Base-by-base conservation (phyloP, 2,113 vertebrate genomes). In the Pachycephala philippinensis region DNA sequence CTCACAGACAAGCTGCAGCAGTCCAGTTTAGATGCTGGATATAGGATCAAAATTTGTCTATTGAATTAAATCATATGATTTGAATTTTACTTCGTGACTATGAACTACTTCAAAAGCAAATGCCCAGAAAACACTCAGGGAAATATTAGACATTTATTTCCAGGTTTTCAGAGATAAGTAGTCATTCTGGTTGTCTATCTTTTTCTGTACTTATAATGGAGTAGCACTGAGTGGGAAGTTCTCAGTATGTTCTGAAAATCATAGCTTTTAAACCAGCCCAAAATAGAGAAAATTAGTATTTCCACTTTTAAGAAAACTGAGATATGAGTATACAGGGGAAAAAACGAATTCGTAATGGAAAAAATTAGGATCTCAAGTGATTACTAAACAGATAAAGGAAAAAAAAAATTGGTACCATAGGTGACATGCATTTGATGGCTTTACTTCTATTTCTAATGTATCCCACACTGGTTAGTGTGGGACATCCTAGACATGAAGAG, bases 241-340 rank as follows among this genome's bases (percentile, higher is more conserved):
- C n/a, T 90, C 40, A 42, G 24, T 57, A 64, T 79, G 50, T 90
- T 93, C 63, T 80, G 61, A 60, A 93, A 86, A 80, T 49, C 23
- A 40, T 31, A 60, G 39, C 15, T 82, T 86, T 91, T 76, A 77
- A 87, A 82, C 2, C 6, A 85, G 7, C 28, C 69, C 35, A 86
- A 83, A 92, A 64, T 19, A 82, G 70, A 79, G 12, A 82, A 66
- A 90, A 87, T 24, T 5, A 42, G 14, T 79, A 64, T 85, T 96
- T 92, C 64, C 39, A 35, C 9, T 68, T 96, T 94, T 52, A 76
- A 74, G n/a, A 86, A 89, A 89, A 21, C 2, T 1, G 1, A 60
- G 12, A 37, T 45, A 85, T 45, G 44, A 76, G 56, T 60, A 76
- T 40, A 10, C 9, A 82, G 24, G n/a, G 42, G 6, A 20, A 3